Evolutionary conservation across 2,113 vertebrate genomes (phyloP), one percentile per base, ranked within the genome.

Genomic region (Cyprinodon brontotheroides): DNA sequence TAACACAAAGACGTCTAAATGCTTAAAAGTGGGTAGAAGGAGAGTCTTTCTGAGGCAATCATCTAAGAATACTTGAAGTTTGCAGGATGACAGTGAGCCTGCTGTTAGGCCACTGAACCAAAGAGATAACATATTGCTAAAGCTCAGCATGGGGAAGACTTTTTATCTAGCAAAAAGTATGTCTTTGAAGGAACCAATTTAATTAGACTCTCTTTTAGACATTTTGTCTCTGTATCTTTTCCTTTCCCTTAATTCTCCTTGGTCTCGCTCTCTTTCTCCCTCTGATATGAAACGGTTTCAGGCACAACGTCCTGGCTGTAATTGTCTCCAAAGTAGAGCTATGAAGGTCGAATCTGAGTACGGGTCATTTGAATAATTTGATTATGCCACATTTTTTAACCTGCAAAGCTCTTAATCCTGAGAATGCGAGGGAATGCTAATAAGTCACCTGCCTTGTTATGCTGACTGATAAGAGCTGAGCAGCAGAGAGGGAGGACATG

Each of bases 321-420:
- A 91, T 87, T 81, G 84, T 83, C 84, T 85, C 66, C 65, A 71
- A 84, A 83, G 77, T 63, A 70, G 70, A 22, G 41, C 62, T 57
- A 61, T 88, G 82, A 93, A 93, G 91, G 90, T 92, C 84, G 64
- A 74, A 86, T 60, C 70, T 0, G 41, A 81, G 80, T 69, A 69
- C 72, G 86, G 88, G 90, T 91, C 89, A 79, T 87, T 84, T 85
- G 78, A 89, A 88, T 88, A 89, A 90, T 92, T 89, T 89, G 79
- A 92, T 92, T 93, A 91, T 63, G 68, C 77, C 61, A 63, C 57
- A 0, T 85, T 83, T 92, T 90, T 82, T 85, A 83, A 88, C 84
- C 86, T 80, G 83, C 81, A 85, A 89, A 91, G 82, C 87, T 89
- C 77, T 87, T 92, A 91, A 92, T 93, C 89, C 87, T 4, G 65